Evolutionary conservation across 2,888 invertebrate species (phyloP), one percentile per base, ranked within the genome.

Genomic region (Machimus rusticus): DNA sequence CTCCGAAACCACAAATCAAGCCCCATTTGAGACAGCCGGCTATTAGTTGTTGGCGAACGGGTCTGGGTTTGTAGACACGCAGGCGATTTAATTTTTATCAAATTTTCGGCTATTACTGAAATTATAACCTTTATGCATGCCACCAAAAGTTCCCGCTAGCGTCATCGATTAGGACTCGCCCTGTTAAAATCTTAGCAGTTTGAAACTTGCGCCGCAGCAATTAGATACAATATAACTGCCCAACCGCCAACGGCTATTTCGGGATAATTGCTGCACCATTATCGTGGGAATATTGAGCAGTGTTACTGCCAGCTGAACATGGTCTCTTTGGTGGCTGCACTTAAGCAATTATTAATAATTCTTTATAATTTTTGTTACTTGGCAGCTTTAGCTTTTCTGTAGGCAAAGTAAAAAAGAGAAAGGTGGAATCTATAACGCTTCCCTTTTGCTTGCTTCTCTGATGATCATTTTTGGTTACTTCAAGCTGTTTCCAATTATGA

Each of bases 91-190:
- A 82, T 82, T 57, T 66, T 82, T 82, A 82, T 82, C 37, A 82
- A 82, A 82, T 82, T 82, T 82, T 82, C 82, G 66, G 66, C 57
- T 82, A 82, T 82, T 82, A 82, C 57, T 34, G 34, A 82, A 82
- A 82, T 82, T 82, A 82, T 82, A 82, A 19, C 82, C 57, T 57
- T 82, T 66, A 57, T 82, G 57, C 82, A 57, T 82, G 57, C 51
- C 82, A 82, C 37, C 37, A 31, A 82, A 57, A 82, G 34, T 82
- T 9, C 57, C 19, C 57, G 37, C 57, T 19, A 37, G 37, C 34
- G 28, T 57, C 57, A 82, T 76, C 76, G 34, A 76, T 76, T 76
- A 76, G 76, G 76, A 76, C 2, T 76, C 39, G 34, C 34, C 28
- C 37, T 28, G 51, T 31, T 51, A 31, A 23, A 51, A 34, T 79